Evolutionary conservation across 2,113 vertebrate genomes (phyloP), one percentile per base, ranked within the genome.

Genomic region (Electrona antarctica): DNA sequence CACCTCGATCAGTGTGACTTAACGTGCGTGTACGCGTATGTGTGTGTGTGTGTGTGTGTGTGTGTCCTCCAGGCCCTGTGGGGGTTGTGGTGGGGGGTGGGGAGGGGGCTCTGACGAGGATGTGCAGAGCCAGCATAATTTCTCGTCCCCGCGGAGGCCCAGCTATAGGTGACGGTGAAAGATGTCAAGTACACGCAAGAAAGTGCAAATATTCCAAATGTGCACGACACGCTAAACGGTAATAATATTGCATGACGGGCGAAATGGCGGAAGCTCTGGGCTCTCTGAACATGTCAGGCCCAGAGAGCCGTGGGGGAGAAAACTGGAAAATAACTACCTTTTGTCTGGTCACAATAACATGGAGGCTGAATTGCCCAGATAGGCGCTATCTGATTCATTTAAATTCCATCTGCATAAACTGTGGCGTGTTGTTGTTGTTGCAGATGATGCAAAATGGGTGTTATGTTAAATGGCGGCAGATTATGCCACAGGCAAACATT

Each of bases 41-140:
- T 28, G 56, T 11, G 55, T 33, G 64, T 46, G 67, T 59, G 21
- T 41, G 52, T 48, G 29, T 55, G 51, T 56, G 49, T 15, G 52
- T 13, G 48, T 14, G 2, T 47, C 7, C 49, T 8, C 45, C 1
- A 45, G 60, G 5, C 47, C 10, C 8, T 8, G 11, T 54, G 51
- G 6, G 28, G 41, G 29, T 41, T 3, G 6, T 6, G 13, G 10
- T 10, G 52, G 3, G 8, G 60, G 13, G 45, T 7, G 8, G 12
- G 29, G 33, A 41, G 29, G 29, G 51, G 11, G 29, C 7, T 29
- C 8, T 64, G 49, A 51, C 59, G 47, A 55, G 10, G 51, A 74
- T 76, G 69, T 87, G 81, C 81, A 76, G 58, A 1, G 28, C 58
- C 57, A 71, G 81, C 79, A 80, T 0, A 75, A 78, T 82, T 84